Percentiles rank a stretch among this genome's conserved stretches.
phyloP scores from a whole-genome alignment of 2,888 invertebrate species.

The Caenorhabditis doughertyi region DNA sequence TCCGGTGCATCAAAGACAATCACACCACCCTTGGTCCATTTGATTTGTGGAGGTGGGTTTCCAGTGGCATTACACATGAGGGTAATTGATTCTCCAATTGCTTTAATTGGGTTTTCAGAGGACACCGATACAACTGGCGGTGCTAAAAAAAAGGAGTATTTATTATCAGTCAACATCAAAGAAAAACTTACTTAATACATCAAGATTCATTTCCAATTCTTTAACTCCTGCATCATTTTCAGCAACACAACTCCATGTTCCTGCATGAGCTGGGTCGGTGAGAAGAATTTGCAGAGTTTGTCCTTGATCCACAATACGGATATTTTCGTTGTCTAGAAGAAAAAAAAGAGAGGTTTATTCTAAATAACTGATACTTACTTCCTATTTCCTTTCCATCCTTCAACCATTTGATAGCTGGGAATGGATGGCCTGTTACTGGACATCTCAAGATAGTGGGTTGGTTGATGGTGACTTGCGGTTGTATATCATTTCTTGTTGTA shows the following conservation, averaged over 20 bases:
- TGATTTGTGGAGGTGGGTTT: constrained; percentile 83
- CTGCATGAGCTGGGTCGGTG: constrained; percentile 80
- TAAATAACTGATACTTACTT: constrained; percentile 25
- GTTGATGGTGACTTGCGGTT: constrained; percentile 82
- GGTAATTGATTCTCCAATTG: constrained; percentile 83
- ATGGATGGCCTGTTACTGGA: constrained; percentile 80
- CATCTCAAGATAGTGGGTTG: constrained; percentile 79
- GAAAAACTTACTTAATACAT: constrained; percentile 79
- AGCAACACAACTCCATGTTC: constrained; percentile 84
- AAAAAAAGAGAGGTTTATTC: background rate
- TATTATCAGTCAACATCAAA: no score
- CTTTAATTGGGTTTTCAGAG: constrained; percentile 74
- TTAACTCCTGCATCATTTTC: constrained; percentile 84
- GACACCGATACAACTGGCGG: constrained; percentile 76
- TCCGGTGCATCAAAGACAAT: constrained; percentile 82
- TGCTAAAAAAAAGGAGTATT: constrained; percentile 66
- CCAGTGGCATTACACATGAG: constrained; percentile 84
- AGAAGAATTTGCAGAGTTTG: constrained; percentile 69
- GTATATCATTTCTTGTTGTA: constrained; percentile 80
- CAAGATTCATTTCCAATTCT: constrained; percentile 76
- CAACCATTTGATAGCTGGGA: constrained; percentile 80
- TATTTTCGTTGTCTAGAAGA: constrained; percentile 61
- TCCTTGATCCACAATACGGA: constrained; percentile 75
- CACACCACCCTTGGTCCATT: constrained; percentile 85
- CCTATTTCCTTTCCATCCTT: constrained; percentile 70